Evolutionary conservation across 2,113 vertebrate species (phyloP), one percentile per base, ranked within the genome.

Genomic region (Xyrauchen texanus): DNA sequence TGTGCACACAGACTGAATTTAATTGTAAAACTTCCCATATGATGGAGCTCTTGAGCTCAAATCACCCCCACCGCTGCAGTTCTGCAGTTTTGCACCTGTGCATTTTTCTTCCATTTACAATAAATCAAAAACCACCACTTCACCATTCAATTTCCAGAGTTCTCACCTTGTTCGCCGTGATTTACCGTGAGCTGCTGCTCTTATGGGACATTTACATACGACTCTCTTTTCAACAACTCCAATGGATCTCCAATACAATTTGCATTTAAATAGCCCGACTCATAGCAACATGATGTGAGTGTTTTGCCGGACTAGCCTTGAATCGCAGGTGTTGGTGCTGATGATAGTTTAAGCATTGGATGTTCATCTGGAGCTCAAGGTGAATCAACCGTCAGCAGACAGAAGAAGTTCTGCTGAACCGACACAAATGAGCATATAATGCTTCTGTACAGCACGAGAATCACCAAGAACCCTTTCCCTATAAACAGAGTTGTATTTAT

Each of bases 261-360:
- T 94, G 92, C 93, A 94, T 94, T 94, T 94, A 94, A 93, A 94
- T 94, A 93, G 92, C 88, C 86, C 91, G 89, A 88, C 90, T 93
- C 91, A 90, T 92, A 91, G 87, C 85, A 90, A 92, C 91, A 92
- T 91, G 90, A 92, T 92, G 90, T 92, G 91, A 89, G 87, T 87
- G 89, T 91, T 92, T 92, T 90, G 85, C 90, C 89, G 87, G 91
- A 81, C 84, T 88, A 90, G 92, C 93, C 92, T 91, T 92, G 90
- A 91, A 89, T 91, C 84, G 84, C 88, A 87, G 86, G 85, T 34
- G 21, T 84, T 85, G 81, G 84, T 12, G 11, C n/a, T n/a, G 21
- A 34, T 34, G 3, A 34, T 34, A 34, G 21, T 34, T 34, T 34
- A 64, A 72, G 81, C 86, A 87, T 86, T 81, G 88, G 87, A 76